A percentile compares a stretch with the other conserved stretches of the same genome.
Conservation (phyloP, 2,888 invertebrate genomes). For the Agrotis segetum region DNA sequence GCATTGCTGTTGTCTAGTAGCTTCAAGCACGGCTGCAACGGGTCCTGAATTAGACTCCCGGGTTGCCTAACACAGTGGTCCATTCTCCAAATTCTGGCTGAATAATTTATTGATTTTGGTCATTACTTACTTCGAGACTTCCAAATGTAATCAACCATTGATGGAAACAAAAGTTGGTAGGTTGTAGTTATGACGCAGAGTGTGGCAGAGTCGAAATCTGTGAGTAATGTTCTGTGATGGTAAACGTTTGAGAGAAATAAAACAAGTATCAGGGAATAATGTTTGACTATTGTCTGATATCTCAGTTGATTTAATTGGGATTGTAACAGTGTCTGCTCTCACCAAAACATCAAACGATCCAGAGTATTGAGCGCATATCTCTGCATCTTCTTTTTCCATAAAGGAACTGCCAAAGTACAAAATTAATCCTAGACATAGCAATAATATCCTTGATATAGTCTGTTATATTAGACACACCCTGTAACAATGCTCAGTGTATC, state of each 20-base stretch:
- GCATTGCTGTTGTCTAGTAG: background rate
- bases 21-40: background rate
- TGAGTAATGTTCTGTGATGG: background rate
- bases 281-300: background rate
- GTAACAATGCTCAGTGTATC: slow-evolving; percentile 56
- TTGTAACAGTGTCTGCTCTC: background rate
- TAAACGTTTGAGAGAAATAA: background rate
- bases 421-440: slow-evolving; percentile 27
- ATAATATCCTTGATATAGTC: slow-evolving; percentile 52
- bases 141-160: background rate
- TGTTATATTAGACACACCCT: slow-evolving; percentile 55
- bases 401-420: background rate
- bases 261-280: background rate
- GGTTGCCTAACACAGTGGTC: background rate
- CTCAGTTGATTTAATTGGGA: background rate
- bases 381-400: background rate
- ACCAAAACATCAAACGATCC: background rate
- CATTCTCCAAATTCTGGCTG: background rate
- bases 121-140: background rate
- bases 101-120: background rate
- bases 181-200: too few species aligned
- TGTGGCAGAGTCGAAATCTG: background rate
- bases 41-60: background rate
- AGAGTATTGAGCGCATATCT: background rate
- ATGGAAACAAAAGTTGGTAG: background rate